These are phyloP conservation scores for Potamarius usumacintae DNA, from an alignment of 2,113 vertebrate genomes.

Conservation along the genomic window DNA sequence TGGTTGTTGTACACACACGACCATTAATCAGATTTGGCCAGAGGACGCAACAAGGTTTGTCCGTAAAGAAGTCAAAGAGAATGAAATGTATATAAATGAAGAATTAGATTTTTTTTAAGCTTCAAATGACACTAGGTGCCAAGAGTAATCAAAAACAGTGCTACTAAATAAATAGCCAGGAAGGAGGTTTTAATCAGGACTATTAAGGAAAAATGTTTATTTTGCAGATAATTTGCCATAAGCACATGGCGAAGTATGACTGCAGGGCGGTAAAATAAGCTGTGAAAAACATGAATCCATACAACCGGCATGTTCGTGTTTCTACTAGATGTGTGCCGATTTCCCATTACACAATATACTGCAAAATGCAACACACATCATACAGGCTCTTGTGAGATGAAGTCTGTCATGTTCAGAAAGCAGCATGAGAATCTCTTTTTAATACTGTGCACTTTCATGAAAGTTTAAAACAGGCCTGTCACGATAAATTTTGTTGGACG, in stretches of 20 bases:
- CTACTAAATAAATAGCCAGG: background rate
- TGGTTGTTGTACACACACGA: constrained; percentile 56
- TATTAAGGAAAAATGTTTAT: background rate
- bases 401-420: background rate
- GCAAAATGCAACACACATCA: background rate
- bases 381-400: background rate
- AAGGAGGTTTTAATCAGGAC: background rate
- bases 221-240: background rate
- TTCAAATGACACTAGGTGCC: background rate
- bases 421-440: background rate
- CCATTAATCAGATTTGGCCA: constrained; percentile 53
- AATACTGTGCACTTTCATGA: background rate
- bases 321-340: background rate
- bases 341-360: background rate
- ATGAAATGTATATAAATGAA: background rate
- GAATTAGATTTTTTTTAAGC: no score
- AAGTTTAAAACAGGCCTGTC: no score
- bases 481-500: no score
- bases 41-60: background rate
- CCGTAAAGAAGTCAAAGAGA: constrained; percentile 29
- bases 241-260: background rate
- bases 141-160: background rate
- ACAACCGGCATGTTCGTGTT: background rate
- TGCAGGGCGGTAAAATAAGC: background rate
- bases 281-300: background rate